Base-by-base conservation (phyloP, 2,888 invertebrate species). In the Pseudococcus longispinus region DNA sequence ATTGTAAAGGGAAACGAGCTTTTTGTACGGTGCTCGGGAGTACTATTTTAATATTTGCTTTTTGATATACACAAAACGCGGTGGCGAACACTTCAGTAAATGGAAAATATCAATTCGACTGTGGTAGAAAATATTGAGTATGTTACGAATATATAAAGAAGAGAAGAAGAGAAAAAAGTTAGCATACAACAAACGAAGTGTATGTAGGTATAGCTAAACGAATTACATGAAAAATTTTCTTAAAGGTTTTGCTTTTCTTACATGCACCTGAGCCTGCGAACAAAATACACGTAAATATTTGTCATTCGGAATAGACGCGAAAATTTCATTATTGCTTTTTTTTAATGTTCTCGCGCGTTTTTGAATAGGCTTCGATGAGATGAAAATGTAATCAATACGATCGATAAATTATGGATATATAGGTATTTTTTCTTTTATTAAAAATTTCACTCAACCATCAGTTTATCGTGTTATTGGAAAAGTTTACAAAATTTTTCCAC, bases 1-100 rank as follows among this genome's bases (percentile, higher is more conserved):
- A 60, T 60, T 60, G 60, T 60, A 60, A 15, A n/a, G 9, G 20
- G 6, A 60, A 23, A 60, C 20, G 60, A 60, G 60, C 60, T 60
- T 60, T 60, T 60, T 60, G 23, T 60, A 60, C 23, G 60, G 20
- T 23, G 60, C 60, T 23, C 23, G 9, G 20, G 60, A 60, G 60
- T 60, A 23, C 23, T 60, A 60, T 60, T 60, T 60, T 60, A 60
- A 60, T 60, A 60, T 60, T 60, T 60, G 23, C 60, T 60, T 60
- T 60, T 60, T 60, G 60, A 60, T 60, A 60, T 60, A 60, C 60
- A 60, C 20, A 23, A 60, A 60, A 23, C 2, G 15, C 55, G 18
- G 23, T 9, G 74, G 74, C 74, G 74, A 37, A 74, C 74, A 74
- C 32, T 74, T 74, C 74, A 74, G 74, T n/a, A 74, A 74, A 29